Conservation (phyloP, 2,888 invertebrate genomes). For the Escarpia spicata region DNA sequence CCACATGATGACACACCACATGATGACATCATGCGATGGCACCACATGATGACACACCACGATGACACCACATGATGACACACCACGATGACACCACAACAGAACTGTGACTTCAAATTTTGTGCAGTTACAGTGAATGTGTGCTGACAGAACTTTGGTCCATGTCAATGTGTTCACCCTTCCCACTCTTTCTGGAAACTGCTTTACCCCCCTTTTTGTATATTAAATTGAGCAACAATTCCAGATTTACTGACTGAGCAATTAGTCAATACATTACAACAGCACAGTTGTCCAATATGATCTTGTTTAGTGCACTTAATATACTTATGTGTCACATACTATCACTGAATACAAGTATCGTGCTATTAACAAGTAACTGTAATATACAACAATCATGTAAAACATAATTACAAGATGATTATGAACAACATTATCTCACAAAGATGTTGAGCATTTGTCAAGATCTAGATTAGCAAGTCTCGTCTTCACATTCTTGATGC, state of each 20-base stretch:
- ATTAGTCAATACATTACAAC: not conserved
- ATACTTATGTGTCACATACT: not conserved
- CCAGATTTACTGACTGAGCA: constrained; percentile 13
- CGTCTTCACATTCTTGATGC: constrained; percentile 73
- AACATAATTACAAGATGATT: not conserved
- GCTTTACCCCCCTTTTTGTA: not conserved
- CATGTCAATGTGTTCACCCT: not conserved
- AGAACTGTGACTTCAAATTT: too few relatives aligned
- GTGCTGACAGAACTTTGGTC: not conserved
- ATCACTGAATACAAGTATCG: not conserved
- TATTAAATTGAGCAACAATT: not conserved
- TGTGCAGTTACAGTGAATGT: not conserved
- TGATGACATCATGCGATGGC: too few relatives aligned
- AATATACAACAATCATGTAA: not conserved
- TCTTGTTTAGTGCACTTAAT: not conserved
- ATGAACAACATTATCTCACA: not conserved
- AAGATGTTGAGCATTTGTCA: not conserved
- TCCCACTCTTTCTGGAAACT: not conserved
- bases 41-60: too few relatives aligned
- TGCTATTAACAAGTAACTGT: not conserved
- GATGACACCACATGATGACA: too few relatives aligned
- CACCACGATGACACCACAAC: too few relatives aligned
- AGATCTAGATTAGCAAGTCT: constrained; percentile 3
- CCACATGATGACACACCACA: too few relatives aligned
- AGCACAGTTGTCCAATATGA: not conserved